Base-by-base conservation (phyloP, 2,797 vertebrate species). In the Poecilia wingei region DNA sequence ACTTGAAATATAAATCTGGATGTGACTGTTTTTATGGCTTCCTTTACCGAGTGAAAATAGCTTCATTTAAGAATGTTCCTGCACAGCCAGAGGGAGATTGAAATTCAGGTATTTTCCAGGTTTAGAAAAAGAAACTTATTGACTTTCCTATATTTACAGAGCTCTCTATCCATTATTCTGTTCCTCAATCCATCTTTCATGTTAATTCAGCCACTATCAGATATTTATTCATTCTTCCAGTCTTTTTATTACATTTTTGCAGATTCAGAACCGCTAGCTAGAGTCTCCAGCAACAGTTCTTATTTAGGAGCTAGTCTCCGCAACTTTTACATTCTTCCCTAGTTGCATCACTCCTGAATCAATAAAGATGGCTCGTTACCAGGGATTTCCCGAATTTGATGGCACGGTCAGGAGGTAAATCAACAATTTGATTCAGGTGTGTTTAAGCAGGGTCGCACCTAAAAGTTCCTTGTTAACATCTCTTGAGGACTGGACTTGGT, bases 1-100 rank as follows among this genome's bases (percentile, higher is more conserved):
- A 96, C 94, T 94, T 96, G 95, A 96, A 94, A 90, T 80, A 79
- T 41, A 84, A 36, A 2, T 46, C 20, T 39, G 78, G 76, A 57
- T 91, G 28, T 28, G 4, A 20, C 84, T 51, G 13, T 82, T 79
- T 55, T 71, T 31, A 57, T 61, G 71, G 12, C 16, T 77, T 72
- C 10, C 4, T 39, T 9, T n/a, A 9, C 13, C 0, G 6, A 20
- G 49, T 25, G 33, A 53, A 74, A 25, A 66, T 22, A 22, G 61
- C 36, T 39, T 8, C 8, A 66, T 64, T 61, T 61, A 61, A 16
- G 3, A 61, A 16, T 14, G 57, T 61, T 31, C 13, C 57, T 31
- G 14, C 13, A 16, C 57, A 61, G 3, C 4, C 57, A 31, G 57
- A 31, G 28, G 28, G 16, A 33, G 14, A n/a, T n/a, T 1, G 53